Evolutionary conservation across 2,888 invertebrate species (phyloP).

Genomic region (Octonoba sinensis): DNA sequence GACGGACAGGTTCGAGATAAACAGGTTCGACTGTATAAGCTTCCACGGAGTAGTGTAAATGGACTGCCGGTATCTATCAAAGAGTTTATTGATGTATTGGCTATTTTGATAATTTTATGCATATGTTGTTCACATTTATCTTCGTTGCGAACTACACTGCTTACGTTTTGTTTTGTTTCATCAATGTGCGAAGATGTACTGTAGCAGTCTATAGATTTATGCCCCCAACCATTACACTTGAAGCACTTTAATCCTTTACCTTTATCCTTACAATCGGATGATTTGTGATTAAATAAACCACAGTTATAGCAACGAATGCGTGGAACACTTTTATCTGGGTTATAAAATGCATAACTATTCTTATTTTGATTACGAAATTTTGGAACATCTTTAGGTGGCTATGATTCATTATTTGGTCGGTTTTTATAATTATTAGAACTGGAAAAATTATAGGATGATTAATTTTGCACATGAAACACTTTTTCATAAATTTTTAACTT

Average conservation of each 20-base stretch:
- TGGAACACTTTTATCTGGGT: background rate
- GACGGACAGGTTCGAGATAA: too few species aligned
- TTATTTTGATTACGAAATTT: background rate
- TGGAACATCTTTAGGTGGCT: background rate
- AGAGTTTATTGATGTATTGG: background rate
- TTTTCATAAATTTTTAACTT: constrained; percentile 5
- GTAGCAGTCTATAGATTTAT: too few species aligned
- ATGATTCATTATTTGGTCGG: background rate
- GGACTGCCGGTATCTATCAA: background rate
- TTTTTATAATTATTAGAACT: background rate
- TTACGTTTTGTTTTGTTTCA: too few species aligned
- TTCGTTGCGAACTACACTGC: too few species aligned
- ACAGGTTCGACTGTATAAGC: too few species aligned
- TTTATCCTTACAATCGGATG: background rate
- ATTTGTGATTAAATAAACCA: background rate
- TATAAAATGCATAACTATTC: background rate
- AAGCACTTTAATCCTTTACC: too few species aligned
- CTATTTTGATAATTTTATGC: background rate
- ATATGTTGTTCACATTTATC: background rate
- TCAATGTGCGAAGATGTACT: too few species aligned
- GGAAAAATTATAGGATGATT: background rate
- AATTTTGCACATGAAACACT: background rate
- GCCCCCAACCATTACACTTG: too few species aligned
- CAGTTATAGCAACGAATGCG: background rate
- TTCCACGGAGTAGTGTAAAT: background rate